Evolutionary conservation across 2,113 vertebrate species (phyloP).

Genomic region (Myotis brandtii): DNA sequence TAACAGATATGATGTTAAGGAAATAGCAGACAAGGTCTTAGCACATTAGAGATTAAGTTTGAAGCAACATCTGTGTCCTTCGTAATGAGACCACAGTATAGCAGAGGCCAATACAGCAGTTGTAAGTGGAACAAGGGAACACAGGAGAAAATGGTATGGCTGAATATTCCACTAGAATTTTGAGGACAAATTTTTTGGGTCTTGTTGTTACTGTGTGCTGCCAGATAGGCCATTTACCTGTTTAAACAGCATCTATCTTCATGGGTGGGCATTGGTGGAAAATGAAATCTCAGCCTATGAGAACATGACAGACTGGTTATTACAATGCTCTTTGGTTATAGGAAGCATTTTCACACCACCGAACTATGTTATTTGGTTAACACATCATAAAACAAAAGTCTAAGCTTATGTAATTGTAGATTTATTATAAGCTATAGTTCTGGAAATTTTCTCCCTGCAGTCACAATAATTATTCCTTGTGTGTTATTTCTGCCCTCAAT

Average conservation of each 20-base stretch:
- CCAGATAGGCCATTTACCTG: neutral
- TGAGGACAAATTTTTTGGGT: neutral
- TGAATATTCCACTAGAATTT: neutral
- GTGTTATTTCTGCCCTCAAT: conserved; percentile 8
- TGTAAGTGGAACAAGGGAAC: neutral
- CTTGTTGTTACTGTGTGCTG: neutral
- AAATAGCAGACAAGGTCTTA: neutral
- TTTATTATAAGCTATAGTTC: neutral
- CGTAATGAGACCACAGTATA: neutral
- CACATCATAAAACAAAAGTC: neutral
- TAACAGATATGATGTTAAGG: neutral
- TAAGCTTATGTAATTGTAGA: neutral
- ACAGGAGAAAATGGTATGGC: neutral
- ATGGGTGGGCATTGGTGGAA: neutral
- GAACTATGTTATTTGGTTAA: conserved; percentile 31
- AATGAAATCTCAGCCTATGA: neutral
- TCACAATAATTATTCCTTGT: neutral
- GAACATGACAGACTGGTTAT: neutral
- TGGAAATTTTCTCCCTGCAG: neutral
- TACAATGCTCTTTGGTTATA: neutral
- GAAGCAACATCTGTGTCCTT: neutral
- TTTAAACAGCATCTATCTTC: neutral
- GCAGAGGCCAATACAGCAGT: neutral
- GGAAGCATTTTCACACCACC: neutral
- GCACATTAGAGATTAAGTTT: neutral